These are phyloP conservation scores for Drosophila virilis DNA, from an alignment of 1,140 invertebrate species.

Conservation along the genomic window DNA sequence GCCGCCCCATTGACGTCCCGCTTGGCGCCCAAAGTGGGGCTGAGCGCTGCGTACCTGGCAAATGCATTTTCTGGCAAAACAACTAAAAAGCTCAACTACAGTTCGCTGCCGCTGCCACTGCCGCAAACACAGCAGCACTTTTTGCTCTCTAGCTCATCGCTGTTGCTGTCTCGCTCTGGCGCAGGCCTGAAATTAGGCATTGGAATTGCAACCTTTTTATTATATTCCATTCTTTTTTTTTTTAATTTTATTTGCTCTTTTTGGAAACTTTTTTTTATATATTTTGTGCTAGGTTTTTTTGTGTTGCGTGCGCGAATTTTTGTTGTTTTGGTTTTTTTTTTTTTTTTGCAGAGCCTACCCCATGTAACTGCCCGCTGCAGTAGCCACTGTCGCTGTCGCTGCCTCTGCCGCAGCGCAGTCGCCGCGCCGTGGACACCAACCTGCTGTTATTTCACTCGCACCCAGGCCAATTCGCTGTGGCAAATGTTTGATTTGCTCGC, in stretches of 20 bases:
- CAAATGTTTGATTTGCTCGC: slow-evolving; percentile 67
- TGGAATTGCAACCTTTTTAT: slow-evolving; percentile 58
- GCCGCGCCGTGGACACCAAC: slow-evolving; percentile 32
- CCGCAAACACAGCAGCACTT: slow-evolving; percentile 23
- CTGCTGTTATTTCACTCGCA: slow-evolving; percentile 82
- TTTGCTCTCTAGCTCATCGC: slow-evolving; percentile 41
- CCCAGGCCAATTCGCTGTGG: slow-evolving; percentile 58
- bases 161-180: slow-evolving; percentile 47
- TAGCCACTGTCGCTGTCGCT: slow-evolving; percentile 27
- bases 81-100: slow-evolving; percentile 55
- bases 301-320: neutral
- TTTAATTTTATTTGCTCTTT: slow-evolving; percentile 33
- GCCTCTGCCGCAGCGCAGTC: slow-evolving; percentile 26
- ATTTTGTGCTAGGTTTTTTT: slow-evolving; percentile 62
- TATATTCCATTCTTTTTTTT: slow-evolving; percentile 34
- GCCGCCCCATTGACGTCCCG: neutral
- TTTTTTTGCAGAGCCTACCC: slow-evolving; percentile 42
- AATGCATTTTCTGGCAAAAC: slow-evolving; percentile 73
- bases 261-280: slow-evolving; percentile 77
- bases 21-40: neutral
- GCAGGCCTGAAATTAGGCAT: slow-evolving; percentile 59
- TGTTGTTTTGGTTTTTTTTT: slow-evolving; percentile 11
- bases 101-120: slow-evolving; percentile 12
- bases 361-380: slow-evolving; percentile 37
- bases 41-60: slow-evolving; percentile 56